phyloP scores from a whole-genome alignment of 2,113 vertebrate genomes.

The Chaetodon trifascialis region DNA sequence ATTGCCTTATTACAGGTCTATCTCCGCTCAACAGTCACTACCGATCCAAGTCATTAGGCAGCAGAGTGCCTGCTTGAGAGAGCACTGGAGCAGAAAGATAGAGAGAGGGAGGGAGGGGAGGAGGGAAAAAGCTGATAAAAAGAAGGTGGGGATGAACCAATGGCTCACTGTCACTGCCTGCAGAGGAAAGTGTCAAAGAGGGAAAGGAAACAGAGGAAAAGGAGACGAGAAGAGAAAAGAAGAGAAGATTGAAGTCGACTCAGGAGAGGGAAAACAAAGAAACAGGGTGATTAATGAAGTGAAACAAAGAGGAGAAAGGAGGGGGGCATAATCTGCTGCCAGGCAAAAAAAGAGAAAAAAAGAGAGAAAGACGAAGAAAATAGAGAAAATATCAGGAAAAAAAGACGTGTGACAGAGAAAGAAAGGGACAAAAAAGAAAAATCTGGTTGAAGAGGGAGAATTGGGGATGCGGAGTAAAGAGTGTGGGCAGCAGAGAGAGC shows the following conservation, averaged over 20 bases:
- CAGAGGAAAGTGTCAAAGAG: conserved; percentile 18
- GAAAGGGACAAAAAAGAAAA: not conserved
- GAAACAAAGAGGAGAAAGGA: conserved; percentile 3
- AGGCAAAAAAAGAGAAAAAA: conserved; percentile 4
- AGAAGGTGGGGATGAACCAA: conserved; percentile 37
- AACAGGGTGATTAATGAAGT: conserved; percentile 8
- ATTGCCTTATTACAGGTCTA: conserved; percentile 75
- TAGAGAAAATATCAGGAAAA: conserved; percentile 1
- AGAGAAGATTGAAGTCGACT: not conserved
- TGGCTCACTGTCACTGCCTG: conserved; percentile 49
- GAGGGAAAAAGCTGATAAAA: conserved; percentile 47
- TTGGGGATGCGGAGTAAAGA: not conserved
- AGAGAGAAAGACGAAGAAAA: conserved; percentile 15
- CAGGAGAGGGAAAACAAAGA: conserved; percentile 4
- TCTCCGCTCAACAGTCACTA: conserved; percentile 72
- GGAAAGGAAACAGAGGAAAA: not conserved
- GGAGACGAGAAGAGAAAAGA: not conserved
- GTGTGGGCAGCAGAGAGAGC: conserved; percentile 25
- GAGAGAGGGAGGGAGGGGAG: not conserved
- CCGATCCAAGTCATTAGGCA: conserved; percentile 77
- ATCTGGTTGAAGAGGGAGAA: conserved; percentile 6
- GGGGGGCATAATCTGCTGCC: not conserved
- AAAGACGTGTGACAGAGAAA: not conserved
- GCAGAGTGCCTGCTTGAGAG: conserved; percentile 73
- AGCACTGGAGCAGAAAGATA: conserved; percentile 68